Percentiles rank a stretch among this genome's conserved stretches.
Evolutionary conservation across 2,113 vertebrate genomes (phyloP).

Genomic region (Ardeotis arabs): DNA sequence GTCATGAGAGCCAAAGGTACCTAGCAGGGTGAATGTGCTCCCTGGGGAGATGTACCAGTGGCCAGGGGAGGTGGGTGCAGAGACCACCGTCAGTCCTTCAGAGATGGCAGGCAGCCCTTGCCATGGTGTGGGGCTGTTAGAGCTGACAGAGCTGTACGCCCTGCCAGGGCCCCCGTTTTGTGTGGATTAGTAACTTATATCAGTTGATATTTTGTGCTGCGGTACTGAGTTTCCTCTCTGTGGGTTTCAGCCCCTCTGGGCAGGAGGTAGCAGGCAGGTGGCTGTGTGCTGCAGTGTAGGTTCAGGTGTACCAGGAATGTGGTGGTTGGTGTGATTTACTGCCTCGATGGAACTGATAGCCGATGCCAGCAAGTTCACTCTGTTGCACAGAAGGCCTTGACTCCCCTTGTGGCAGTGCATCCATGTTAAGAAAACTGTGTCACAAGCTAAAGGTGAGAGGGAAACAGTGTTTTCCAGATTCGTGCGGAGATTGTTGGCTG

Average conservation of each 20-base stretch:
- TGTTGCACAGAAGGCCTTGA: neutral
- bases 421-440: neutral
- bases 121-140: rapidly evolving
- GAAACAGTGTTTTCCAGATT: neutral
- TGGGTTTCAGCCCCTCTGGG: neutral
- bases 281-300: rapidly evolving
- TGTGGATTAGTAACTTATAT: neutral
- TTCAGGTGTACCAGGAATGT: neutral
- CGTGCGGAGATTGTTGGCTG: rapidly evolving
- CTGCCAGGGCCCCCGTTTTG: neutral
- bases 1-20: neutral
- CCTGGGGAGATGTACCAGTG: neutral
- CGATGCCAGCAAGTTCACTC: neutral
- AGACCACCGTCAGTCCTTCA: neutral
- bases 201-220: neutral
- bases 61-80: neutral
- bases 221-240: neutral
- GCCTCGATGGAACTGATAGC: neutral
- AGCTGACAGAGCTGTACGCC: neutral
- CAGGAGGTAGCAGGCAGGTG: conserved; percentile 5
- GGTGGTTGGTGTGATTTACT: neutral
- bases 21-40: neutral
- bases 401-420: neutral
- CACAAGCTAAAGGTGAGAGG: neutral
- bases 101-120: rapidly evolving